Evolutionary conservation across 2,888 invertebrate species (phyloP), one percentile per base, ranked within the genome.

Genomic region (Pherbina coryleti): DNA sequence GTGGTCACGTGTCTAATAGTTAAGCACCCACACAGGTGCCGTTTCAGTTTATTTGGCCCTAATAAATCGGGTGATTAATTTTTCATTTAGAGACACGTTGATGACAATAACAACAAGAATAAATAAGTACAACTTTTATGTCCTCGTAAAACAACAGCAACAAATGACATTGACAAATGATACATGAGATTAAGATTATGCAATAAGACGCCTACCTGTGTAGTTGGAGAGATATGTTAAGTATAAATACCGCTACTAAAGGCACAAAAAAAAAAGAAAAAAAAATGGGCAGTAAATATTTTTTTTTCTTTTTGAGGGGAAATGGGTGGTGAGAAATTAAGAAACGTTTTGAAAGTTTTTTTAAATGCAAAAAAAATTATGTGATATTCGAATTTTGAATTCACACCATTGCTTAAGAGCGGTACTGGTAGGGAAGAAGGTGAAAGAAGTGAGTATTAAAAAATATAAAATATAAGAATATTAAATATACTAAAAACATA

Each of bases 101-200:
- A 60, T 60, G 57, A 25, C 57, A 60, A 60, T 25, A 60, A 19
- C 25, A 60, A 3, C 3, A 60, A 44, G 11, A 25, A 60, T 25
- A 60, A 60, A 14, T 60, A 25, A 25, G 57, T 28, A 5, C 57
- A 14, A 22, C 25, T 19, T 37, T 44, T 25, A 60, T 28, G 57
- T 25, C 14, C 57, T 22, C 14, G 44, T 44, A 44, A 14, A 44
- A 19, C 14, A 60, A 25, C 9, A 25, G 28, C 57, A 25, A 60
- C 57, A 60, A 60, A 60, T 60, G 57, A 60, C 57, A 60, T 25
- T 60, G 28, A 60, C 57, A 25, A 60, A 60, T 60, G 57, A 60
- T 25, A 28, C 25, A 60, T 60, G 25, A 22, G 57, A 60, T 60
- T 60, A 60, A 22, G 57, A 60, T 60, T 60, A 60, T 60, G 19